phyloP scores from a whole-genome alignment of 1,140 invertebrate species.

The Ptiloglossa arizonensis region DNA sequence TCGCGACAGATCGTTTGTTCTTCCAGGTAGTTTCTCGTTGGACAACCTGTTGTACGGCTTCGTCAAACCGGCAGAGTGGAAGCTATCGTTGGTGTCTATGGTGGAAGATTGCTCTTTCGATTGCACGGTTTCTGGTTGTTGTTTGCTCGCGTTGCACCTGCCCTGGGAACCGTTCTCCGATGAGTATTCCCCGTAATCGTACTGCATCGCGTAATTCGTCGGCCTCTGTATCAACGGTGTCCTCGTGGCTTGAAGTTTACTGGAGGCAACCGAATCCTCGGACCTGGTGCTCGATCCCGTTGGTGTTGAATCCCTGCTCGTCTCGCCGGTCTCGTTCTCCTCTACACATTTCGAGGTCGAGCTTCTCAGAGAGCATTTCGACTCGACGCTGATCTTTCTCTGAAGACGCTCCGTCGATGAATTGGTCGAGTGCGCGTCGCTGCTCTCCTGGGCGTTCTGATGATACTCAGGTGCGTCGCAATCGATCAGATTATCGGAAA shows the following conservation, averaged over 20 bases:
- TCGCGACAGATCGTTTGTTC: slow-evolving; percentile 71
- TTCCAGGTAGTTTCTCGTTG: slow-evolving; percentile 36
- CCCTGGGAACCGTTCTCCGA: slow-evolving; percentile 6
- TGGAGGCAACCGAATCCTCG: slow-evolving; percentile 26
- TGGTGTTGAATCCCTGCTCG: slow-evolving; percentile 42
- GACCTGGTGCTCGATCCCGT: slow-evolving; percentile 39
- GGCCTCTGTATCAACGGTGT: slow-evolving; percentile 1
- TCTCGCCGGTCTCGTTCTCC: slow-evolving; percentile 34
- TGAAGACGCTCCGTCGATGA: slow-evolving; percentile 27
- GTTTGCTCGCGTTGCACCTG: background rate
- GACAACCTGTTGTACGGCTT: slow-evolving; percentile 22
- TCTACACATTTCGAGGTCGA: slow-evolving; percentile 21
- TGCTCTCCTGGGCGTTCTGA: slow-evolving; percentile 42
- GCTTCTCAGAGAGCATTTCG: slow-evolving; percentile 46
- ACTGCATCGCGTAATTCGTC: slow-evolving; percentile 48
- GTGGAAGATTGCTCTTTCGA: slow-evolving; percentile 43
- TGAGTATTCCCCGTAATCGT: slow-evolving; percentile 37
- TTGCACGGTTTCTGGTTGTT: slow-evolving; percentile 1
- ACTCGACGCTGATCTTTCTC: slow-evolving; percentile 57
- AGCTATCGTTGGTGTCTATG: slow-evolving; percentile 29
- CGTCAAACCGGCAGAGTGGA: slow-evolving; percentile 12
- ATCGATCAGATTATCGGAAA: slow-evolving; percentile 74
- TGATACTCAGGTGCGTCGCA: slow-evolving; percentile 51
- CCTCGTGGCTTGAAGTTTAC: slow-evolving; percentile 18
- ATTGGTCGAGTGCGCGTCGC: slow-evolving; percentile 22